Conservation (phyloP, 2,888 invertebrate genomes). For the Ennomos fuscantarius region DNA sequence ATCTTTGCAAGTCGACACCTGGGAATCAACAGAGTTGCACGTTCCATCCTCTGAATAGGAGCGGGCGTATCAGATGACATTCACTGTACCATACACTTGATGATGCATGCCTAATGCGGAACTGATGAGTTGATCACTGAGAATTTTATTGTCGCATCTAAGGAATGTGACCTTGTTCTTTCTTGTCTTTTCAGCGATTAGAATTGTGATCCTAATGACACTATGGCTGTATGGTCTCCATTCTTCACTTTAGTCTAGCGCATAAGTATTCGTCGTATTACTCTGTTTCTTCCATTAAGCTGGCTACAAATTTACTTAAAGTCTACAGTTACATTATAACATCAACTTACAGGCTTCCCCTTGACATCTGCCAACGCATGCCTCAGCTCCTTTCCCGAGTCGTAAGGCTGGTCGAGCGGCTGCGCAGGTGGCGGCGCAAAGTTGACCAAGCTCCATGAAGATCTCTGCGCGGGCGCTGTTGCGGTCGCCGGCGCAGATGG, state of each 20-base stretch:
- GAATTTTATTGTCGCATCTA: too few relatives aligned
- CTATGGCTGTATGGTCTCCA: too few relatives aligned
- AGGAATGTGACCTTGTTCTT: too few relatives aligned
- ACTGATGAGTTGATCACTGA: conserved; percentile 11
- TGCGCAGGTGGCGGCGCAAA: conserved; percentile 72
- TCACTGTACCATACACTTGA: conserved; percentile 12
- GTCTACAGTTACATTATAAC: neutral
- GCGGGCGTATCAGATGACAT: conserved; percentile 22
- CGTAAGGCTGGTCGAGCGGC: conserved; percentile 73
- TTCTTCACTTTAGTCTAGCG: too few relatives aligned
- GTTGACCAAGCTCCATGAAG: conserved; percentile 79
- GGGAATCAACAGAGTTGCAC: conserved; percentile 26
- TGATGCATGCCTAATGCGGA: conserved; percentile 31
- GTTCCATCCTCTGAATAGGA: conserved; percentile 12
- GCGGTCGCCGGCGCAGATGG: conserved; percentile 32
- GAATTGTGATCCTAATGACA: too few relatives aligned
- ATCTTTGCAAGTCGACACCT: conserved; percentile 65
- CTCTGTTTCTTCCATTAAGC: too few relatives aligned
- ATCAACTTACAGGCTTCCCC: conserved; percentile 70
- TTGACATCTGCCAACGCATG: conserved; percentile 83
- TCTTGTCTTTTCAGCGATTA: too few relatives aligned
- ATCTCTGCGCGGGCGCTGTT: conserved; percentile 65
- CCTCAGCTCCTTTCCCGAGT: conserved; percentile 83
- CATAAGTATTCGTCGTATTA: too few relatives aligned
- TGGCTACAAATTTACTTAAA: too few relatives aligned